Evolutionary conservation across 2,113 vertebrate species (phyloP), one percentile per base, ranked within the genome.

Genomic region (Aspiorhynchus laticeps): DNA sequence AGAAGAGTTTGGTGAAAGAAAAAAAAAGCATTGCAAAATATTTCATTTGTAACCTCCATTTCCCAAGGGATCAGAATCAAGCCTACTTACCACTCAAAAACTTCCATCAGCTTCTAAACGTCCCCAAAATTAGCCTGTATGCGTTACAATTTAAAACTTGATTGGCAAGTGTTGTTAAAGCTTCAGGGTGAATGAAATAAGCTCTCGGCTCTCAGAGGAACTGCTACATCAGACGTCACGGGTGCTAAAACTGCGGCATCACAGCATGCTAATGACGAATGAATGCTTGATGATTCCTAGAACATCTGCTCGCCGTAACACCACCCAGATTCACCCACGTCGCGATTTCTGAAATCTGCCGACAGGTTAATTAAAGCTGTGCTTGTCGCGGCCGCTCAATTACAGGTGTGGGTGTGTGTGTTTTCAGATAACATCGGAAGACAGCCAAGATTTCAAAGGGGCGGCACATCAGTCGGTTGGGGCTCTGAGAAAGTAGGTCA

Each of bases 121-220:
- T 78, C 26, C 46, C 15, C 15, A 67, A 46, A 88, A 85, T 75
- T 84, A 36, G 36, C 1, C 21, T 43, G 67, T 14, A 26, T 36
- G 78, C 2, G 48, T 77, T 14, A 88, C 85, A 77, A 92, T 92
- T 91, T 89, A 90, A 90, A 89, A 90, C 87, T 89, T 89, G 91
- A 92, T 93, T 89, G 89, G 79, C 86, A 84, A 87, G 85, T 85
- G 17, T 76, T 86, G 87, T 90, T 87, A 53, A 90, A 87, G 88
- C 91, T 91, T 75, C 17, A 51, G 85, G 77, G 71, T 73, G 88
- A 91, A 91, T 89, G 87, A 91, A 91, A 92, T 83, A 73, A 90
- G 91, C 88, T 91, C 77, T 86, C 19, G 69, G 85, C 63, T 36
- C 61, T 76, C 46, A 59, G 43, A 26, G 56, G 17, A 80, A 56